Base-by-base conservation (phyloP, 2,797 vertebrate species). In the Moxostoma hubbsi region DNA sequence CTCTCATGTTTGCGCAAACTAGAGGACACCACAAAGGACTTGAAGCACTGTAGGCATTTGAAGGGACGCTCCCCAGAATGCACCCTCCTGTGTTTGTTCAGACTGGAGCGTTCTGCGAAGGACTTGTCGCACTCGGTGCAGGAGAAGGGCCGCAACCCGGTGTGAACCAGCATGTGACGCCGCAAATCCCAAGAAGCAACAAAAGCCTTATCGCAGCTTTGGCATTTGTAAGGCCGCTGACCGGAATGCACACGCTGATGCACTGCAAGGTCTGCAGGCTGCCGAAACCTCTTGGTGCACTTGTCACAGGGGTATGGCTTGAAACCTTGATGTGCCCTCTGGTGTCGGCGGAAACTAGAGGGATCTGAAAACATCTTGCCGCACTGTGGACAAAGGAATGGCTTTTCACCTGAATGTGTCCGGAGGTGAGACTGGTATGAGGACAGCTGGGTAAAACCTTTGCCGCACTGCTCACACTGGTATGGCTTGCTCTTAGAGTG, bases 101-200 rank as follows among this genome's bases (percentile, higher is more conserved):
- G 93, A 74, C 96, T 97, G 76, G 95, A 96, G 16, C 96, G 90
- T 89, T 98, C 97, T 0, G 96, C 93, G 0, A 98, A 98, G 0
- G 95, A 95, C 76, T 97, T 96, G 54, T 95, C 96, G 0, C 97
- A 98, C 75, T 98, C 96, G 0, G 93, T 94, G 70, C 97, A 98
- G 0, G 94, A 95, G 82, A 96, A 97, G 0, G 96, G 97, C 76
- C 96, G 88, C 13, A 95, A 90, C 0, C 95, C 95, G 0, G 94
- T 96, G 90, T 98, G 97, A 46, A 96, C 96, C 16, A 96, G 59
- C 75, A 96, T 94, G 75, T 98, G 97, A 8, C 97, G 89, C 70
- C 97, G 95, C 73, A 98, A 91, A 57, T 98, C 97, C 97, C 97
- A 98, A 0, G 97, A 98, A 0, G 97, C 97, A 7, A 97, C 96